Base-by-base conservation (phyloP, 2,888 invertebrate genomes). In the Pogonocherus hispidulus region DNA sequence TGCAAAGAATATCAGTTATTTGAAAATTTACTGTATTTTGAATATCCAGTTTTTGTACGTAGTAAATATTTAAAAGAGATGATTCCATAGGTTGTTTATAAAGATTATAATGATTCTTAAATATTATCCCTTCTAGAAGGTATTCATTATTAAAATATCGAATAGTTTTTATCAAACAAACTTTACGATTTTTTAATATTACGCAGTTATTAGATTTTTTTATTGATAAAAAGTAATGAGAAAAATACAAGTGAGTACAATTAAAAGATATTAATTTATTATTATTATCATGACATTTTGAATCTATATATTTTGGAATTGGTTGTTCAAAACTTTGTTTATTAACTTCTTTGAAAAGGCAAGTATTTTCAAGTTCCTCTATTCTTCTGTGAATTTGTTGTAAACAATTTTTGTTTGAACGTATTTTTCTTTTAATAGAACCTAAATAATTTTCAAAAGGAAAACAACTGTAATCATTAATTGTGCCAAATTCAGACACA, bases 361-460 rank as follows among this genome's bases (percentile, higher is more conserved):
- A n/a, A 14, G 27, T 14, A 41, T 16, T n/a, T 27, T 55, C 35
- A 19, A 35, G 1, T 47, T 46, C 14, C 41, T 44, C 20, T 18
- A 59, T 32, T 47, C 59, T 59, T 35, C 59, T 46, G 23, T 46
- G 23, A 32, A 59, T 59, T 59, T 59, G 59, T 32, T 59, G 59
- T 18, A 59, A 32, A 47, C 47, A 47, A 59, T 23, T 46, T 59
- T 59, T 59, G 9, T 59, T 46, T 18, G 59, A 46, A 59, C 18
- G 44, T 27, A 59, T 20, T 59, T 35, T 44, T 18, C 27, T 22
- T 59, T 46, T 59, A 2, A 59, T 18, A 47, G 23, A 32, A 5
- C 32, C 47, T 19, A 46, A 59, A 32, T 59, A 59, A 47, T 44
- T 59, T 35, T 59, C 59, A 59, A 59, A 59, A 14, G 59, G 59